A percentile compares a stretch with the other conserved stretches of the same genome.
Evolutionary conservation across 2,888 invertebrate genomes (phyloP).

Genomic region (Chrysomela aeneicollis): DNA sequence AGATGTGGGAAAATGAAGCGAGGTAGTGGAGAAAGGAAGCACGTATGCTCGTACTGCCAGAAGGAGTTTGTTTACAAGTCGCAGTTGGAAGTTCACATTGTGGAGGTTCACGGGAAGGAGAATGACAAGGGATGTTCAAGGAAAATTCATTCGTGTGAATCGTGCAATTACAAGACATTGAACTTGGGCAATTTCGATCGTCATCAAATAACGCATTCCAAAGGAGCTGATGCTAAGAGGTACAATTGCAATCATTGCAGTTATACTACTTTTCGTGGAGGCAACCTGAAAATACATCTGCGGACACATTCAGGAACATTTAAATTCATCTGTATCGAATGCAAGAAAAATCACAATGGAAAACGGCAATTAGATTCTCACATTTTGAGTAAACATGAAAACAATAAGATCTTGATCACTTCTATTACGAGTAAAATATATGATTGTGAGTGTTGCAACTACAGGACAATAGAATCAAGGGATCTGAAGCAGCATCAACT

Average conservation of each 20-base stretch:
- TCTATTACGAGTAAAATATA: slow-evolving; percentile 26
- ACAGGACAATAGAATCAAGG: neutral
- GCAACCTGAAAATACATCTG: slow-evolving; percentile 25
- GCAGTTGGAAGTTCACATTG: slow-evolving; percentile 11
- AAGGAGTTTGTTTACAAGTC: neutral
- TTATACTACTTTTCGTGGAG: slow-evolving; percentile 8
- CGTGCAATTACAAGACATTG: slow-evolving; percentile 28
- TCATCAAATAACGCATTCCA: slow-evolving; percentile 22
- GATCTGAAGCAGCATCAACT: neutral
- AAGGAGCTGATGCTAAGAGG: slow-evolving; percentile 1
- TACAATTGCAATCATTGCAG: slow-evolving; percentile 12
- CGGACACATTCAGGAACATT: slow-evolving; percentile 16
- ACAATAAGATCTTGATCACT: slow-evolving; percentile 12
- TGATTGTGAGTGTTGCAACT: slow-evolving; percentile 21
- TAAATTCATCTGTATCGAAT: slow-evolving; percentile 26
- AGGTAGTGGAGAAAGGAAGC: neutral
- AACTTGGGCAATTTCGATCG: neutral
- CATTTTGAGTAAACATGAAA: slow-evolving; percentile 25
- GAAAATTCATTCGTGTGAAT: slow-evolving; percentile 21
- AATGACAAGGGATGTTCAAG: neutral
- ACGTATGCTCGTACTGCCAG: neutral
- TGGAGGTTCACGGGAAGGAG: slow-evolving; percentile 11
- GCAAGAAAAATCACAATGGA: slow-evolving; percentile 25
- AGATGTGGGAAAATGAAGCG: slow-evolving; percentile 7
- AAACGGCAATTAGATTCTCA: slow-evolving; percentile 32